Conservation (phyloP, 2,888 invertebrate genomes). For the Iphiclides podalirius region DNA sequence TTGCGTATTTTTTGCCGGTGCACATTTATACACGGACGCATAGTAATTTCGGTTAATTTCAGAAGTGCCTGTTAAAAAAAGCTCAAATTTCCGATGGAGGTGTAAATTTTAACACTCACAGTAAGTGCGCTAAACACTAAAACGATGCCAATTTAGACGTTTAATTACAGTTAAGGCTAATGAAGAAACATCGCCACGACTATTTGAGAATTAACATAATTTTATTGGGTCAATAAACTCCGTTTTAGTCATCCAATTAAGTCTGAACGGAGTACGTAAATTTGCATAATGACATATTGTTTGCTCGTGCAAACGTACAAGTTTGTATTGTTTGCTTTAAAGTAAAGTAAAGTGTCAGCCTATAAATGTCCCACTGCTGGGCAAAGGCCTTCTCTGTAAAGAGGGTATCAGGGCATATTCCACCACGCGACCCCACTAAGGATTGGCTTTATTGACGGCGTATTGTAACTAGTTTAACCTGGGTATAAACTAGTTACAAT, state of each 20-base stretch:
- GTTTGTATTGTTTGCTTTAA: background rate
- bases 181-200: constrained; percentile 1
- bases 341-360: too few species aligned
- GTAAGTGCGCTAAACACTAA: constrained; percentile 2
- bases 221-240: constrained; percentile 9
- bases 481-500: background rate
- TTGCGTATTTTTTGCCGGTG: constrained; percentile 2
- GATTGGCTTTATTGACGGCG: background rate
- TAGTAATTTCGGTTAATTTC: constrained; percentile 1
- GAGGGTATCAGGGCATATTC: too few species aligned
- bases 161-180: constrained; percentile 5
- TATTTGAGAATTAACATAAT: constrained; percentile 3
- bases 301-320: background rate
- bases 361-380: too few species aligned
- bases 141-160: constrained; percentile 1
- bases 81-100: background rate
- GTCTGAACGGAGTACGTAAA: background rate
- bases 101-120: constrained; percentile 12
- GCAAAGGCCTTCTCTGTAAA: too few species aligned
- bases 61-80: constrained; percentile 1
- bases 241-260: constrained; percentile 2
- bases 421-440: too few species aligned
- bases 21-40: constrained; percentile 1
- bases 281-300: background rate
- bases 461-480: too few species aligned